Evolutionary conservation across 1,140 invertebrate genomes (phyloP).

Genomic region (Rhyzopertha dominica): DNA sequence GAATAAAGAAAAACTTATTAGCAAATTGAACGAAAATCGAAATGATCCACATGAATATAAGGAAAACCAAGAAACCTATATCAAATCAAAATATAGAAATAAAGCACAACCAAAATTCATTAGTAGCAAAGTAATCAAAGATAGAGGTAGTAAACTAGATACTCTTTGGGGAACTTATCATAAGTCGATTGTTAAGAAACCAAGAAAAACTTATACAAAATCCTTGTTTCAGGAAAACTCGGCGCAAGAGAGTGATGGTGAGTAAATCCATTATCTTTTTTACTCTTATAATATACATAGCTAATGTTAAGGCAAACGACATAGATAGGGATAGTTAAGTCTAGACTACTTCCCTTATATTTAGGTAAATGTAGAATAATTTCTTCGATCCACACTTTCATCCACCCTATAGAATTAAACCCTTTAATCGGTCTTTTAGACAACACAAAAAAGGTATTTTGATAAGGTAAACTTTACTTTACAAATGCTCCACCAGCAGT

Average conservation of each 20-base stretch:
- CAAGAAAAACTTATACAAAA: conserved; percentile 1
- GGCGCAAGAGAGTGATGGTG: too few species aligned
- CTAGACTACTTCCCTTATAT: conserved; percentile 8
- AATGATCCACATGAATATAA: conserved; percentile 1
- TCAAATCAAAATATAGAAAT: not conserved
- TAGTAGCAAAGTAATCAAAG: not conserved
- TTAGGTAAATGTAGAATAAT: conserved; percentile 4
- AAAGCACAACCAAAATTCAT: conserved; percentile 2
- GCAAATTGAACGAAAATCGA: not conserved
- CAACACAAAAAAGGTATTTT: conserved; percentile 1
- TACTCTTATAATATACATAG: not conserved
- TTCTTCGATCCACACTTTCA: not conserved
- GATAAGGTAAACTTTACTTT: not conserved
- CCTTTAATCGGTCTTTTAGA: conserved; percentile 3
- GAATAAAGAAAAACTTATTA: too few species aligned
- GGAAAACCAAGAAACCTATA: not conserved
- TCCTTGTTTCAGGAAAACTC: too few species aligned
- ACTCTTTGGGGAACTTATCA: conserved; percentile 4
- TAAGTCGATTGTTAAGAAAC: not conserved
- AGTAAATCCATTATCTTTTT: not conserved
- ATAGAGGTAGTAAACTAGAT: not conserved
- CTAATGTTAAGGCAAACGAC: not conserved
- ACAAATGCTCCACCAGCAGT: not conserved
- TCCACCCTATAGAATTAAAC: conserved; percentile 3
- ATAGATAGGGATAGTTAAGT: not conserved